Conservation (phyloP, 1,140 invertebrate species). For the Zophobas morio region DNA sequence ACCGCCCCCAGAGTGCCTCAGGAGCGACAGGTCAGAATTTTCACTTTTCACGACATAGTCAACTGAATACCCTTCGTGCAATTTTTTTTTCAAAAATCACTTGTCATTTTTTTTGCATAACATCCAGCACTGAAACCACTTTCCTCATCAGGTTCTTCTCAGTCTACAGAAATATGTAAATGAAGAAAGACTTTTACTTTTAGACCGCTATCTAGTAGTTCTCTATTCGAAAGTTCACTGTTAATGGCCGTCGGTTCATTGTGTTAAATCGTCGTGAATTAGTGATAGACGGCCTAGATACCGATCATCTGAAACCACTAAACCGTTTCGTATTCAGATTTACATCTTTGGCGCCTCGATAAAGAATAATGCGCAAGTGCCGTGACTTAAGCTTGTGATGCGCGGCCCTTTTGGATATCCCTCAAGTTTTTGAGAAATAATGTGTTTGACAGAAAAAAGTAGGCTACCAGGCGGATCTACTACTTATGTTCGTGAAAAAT, state of each 20-base stretch:
- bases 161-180: conserved; percentile 1
- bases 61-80: no score
- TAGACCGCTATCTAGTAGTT: conserved; percentile 7
- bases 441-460: conserved; percentile 51
- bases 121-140: not conserved
- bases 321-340: conserved; percentile 9
- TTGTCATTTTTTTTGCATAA: no score
- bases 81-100: conserved; percentile 4
- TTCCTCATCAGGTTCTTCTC: not conserved
- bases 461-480: conserved; percentile 58
- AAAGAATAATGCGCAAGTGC: conserved; percentile 8
- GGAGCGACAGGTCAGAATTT: conserved; percentile 21
- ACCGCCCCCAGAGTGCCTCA: conserved; percentile 62
- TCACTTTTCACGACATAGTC: not conserved
- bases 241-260: conserved; percentile 9
- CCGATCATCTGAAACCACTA: not conserved
- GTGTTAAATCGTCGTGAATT: conserved; percentile 12
- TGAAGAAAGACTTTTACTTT: conserved; percentile 37
- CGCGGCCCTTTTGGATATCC: not conserved
- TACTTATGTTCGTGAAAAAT: conserved; percentile 53
- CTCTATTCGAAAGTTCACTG: conserved; percentile 25
- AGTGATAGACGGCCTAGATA: conserved; percentile 21
- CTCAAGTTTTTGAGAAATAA: conserved; percentile 9
- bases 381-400: not conserved
- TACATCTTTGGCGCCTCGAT: conserved; percentile 18